Conservation (phyloP, 2,797 vertebrate species). For the Taeniopygia guttata region DNA sequence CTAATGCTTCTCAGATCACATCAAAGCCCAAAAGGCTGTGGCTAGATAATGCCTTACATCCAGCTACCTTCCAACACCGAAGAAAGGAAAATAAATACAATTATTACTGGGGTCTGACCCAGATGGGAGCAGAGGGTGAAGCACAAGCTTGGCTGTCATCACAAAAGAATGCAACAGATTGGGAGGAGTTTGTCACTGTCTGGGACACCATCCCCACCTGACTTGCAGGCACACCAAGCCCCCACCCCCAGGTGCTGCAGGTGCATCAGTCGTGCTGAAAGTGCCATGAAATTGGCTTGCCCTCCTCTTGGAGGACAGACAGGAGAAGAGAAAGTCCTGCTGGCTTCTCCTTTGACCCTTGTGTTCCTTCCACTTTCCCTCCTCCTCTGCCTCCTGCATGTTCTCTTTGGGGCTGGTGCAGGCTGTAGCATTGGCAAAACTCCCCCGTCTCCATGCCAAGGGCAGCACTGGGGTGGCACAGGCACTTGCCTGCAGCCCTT, state of each 20-base stretch:
- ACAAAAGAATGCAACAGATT: neutral
- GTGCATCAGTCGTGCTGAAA: neutral
- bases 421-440: neutral
- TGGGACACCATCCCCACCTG: rapidly evolving
- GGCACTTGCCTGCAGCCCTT: rapidly evolving
- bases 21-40: neutral
- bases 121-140: neutral
- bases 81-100: neutral
- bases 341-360: neutral
- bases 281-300: neutral
- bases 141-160: neutral
- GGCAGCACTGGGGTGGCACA: neutral
- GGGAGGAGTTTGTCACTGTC: neutral
- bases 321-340: neutral
- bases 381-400: neutral
- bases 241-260: rapidly evolving
- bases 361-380: neutral
- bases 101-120: neutral
- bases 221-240: neutral
- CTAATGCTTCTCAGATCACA: neutral
- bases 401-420: neutral
- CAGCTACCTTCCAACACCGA: neutral
- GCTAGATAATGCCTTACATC: neutral
- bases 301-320: neutral
- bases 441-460: rapidly evolving